phyloP scores from a whole-genome alignment of 1,140 invertebrate genomes.

The Drosophila pectinifera region DNA sequence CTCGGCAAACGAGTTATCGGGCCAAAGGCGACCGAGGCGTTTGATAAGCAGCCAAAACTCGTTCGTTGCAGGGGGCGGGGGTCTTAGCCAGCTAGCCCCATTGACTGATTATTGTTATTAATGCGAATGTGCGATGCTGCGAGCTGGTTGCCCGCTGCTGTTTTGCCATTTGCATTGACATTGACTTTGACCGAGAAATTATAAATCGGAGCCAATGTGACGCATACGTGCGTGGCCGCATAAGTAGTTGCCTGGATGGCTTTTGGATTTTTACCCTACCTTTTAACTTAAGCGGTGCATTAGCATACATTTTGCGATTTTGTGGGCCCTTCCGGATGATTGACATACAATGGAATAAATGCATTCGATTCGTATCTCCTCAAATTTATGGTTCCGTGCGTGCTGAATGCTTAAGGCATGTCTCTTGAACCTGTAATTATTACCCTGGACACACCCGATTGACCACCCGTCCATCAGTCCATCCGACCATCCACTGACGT shows the following conservation, averaged over 20 bases:
- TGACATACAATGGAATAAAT: constrained; percentile 17
- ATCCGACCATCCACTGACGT: constrained; percentile 25
- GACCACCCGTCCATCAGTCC: constrained; percentile 22
- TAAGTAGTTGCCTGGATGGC: constrained; percentile 5
- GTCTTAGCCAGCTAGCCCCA: constrained; percentile 42
- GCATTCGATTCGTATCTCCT: background rate
- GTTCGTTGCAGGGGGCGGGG: constrained; percentile 49
- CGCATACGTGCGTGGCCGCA: constrained; percentile 48
- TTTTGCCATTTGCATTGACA: constrained; percentile 78
- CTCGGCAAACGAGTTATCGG: constrained; percentile 60
- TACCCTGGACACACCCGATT: constrained; percentile 26
- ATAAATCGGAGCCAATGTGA: constrained; percentile 74
- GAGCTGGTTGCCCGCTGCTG: constrained; percentile 30
- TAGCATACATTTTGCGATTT: constrained; percentile 21
- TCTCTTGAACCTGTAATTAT: constrained; percentile 24
- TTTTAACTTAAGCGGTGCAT: constrained; percentile 8
- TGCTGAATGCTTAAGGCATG: background rate
- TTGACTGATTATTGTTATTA: constrained; percentile 61
- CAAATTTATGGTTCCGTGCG: constrained; percentile 8
- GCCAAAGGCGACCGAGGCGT: constrained; percentile 37
- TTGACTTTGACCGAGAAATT: constrained; percentile 84
- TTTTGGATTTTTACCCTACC: constrained; percentile 3
- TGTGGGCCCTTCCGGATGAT: constrained; percentile 3
- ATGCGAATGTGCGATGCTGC: constrained; percentile 55
- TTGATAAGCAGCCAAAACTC: constrained; percentile 69